Base-by-base conservation (phyloP, 2,888 invertebrate genomes). In the Oscheius sp. region DNA sequence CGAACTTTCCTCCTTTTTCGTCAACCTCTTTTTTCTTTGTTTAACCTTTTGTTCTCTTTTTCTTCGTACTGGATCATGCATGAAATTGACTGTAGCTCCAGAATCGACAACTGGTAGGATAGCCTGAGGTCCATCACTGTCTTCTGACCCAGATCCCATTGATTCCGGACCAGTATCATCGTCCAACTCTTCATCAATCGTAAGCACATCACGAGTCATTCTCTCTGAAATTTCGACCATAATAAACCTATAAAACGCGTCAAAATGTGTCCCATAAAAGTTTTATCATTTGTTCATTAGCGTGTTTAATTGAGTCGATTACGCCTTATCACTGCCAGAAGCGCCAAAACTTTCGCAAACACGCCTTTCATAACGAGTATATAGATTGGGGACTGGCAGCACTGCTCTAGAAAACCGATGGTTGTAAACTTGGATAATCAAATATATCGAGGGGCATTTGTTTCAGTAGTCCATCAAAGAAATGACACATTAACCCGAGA, bases 1-100 rank as follows among this genome's bases (percentile, higher is more conserved):
- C 64, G 67, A 32, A 45, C 72, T 66, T 28, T 66, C 41, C 56
- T 72, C 72, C 41, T 67, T 70, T 57, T 64, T 56, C 3, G 74
- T 74, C 57, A 74, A 45, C n/a, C 44, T 41, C 59, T 59, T 59
- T 20, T 49, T 72, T 67, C 32, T 71, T 8, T 22, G 22, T 26
- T 44, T 59, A n/a, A n/a, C n/a, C n/a, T 30, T 41, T 44, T 59
- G 41, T 20, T 49, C 70, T 67, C 32, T 71, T 8, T 22, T 9
- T 26, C 30, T 59, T 8, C 44, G 8, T 12, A 44, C 44, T 6
- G 59, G 59, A 41, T 59, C 59, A 26, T 59, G 26, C 59, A 59
- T 59, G 26, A 59, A 59, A 30, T 41, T 59, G 14, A 59, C 59
- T 17, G 59, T 41, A 17, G 41, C 59, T 28, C 33, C 54, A 2